phyloP scores from a whole-genome alignment of 2,888 invertebrate genomes.

The Megaustenia siamemsis region DNA sequence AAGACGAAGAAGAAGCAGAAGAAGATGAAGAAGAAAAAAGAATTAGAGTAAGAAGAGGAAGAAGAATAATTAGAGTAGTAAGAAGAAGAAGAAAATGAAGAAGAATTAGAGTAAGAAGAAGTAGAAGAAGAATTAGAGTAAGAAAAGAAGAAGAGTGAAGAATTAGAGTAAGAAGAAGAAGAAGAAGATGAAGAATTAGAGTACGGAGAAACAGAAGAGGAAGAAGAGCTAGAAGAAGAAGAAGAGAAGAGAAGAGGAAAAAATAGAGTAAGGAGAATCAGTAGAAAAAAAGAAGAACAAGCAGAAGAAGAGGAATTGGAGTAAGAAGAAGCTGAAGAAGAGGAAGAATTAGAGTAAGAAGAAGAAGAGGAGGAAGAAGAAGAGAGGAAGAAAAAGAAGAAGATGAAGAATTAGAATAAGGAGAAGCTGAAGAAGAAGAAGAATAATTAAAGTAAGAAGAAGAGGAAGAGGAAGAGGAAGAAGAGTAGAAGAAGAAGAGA shows the following conservation, averaged over 20 bases:
- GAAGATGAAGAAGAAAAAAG: background rate
- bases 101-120: background rate
- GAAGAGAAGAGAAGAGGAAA: constrained; percentile 1
- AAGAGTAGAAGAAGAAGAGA: too few species aligned
- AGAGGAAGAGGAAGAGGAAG: too few species aligned
- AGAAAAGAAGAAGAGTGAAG: background rate
- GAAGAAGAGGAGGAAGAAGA: too few species aligned
- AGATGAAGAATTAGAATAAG: too few species aligned
- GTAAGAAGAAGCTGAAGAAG: too few species aligned
- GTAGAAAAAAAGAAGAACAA: too few species aligned
- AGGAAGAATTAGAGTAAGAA: too few species aligned
- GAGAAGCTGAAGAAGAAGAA: too few species aligned
- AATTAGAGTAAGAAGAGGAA: too few species aligned
- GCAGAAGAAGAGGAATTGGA: too few species aligned
- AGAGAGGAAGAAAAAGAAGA: too few species aligned
- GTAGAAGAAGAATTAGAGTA: background rate
- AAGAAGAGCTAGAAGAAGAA: background rate
- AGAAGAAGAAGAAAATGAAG: background rate
- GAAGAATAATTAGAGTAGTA: background rate
- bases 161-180: background rate
- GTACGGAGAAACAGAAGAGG: background rate
- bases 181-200: background rate
- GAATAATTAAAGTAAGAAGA: too few species aligned
- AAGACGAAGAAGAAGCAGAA: background rate
- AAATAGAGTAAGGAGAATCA: background rate